Percentiles rank a stretch among this genome's conserved stretches.
Conservation (phyloP, 64 coral and sea anemone genomes). For the Dendronephthya gigantea region DNA sequence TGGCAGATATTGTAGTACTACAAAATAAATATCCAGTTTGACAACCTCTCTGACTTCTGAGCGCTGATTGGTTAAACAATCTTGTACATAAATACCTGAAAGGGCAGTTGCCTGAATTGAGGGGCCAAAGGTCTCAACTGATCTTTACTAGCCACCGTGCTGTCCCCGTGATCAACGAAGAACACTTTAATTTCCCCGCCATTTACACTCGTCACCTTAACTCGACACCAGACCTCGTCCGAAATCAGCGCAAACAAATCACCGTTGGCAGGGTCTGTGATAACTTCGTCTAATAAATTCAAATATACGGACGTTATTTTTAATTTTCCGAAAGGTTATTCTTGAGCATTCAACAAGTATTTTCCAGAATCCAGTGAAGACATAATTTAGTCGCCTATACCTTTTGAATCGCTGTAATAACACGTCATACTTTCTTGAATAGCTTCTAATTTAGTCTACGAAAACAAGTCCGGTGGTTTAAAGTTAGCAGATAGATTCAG, state of each 20-base stretch:
- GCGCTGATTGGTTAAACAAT: not conserved
- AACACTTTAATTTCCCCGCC: slow-evolving; percentile 47
- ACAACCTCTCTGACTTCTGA: not conserved
- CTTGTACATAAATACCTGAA: slow-evolving; percentile 54
- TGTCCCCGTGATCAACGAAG: slow-evolving; percentile 84
- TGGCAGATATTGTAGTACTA: not conserved
- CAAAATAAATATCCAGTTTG: not conserved
- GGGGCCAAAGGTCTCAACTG: slow-evolving; percentile 48
- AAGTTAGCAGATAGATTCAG: too few relatives aligned
- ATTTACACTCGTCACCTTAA: slow-evolving; percentile 52
- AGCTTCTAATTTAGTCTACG: slow-evolving; percentile 44
- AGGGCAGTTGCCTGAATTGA: slow-evolving; percentile 67
- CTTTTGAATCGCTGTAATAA: slow-evolving; percentile 70
- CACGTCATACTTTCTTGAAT: slow-evolving; percentile 61
- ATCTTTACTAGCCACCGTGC: slow-evolving; percentile 2
- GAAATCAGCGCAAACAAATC: slow-evolving; percentile 56
- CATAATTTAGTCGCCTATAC: slow-evolving; percentile 23
- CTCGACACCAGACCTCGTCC: slow-evolving; percentile 79
- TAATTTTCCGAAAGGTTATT: too few relatives aligned
- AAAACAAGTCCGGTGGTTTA: not conserved
- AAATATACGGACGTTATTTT: not conserved
- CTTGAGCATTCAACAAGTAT: too few relatives aligned
- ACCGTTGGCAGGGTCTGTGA: slow-evolving; percentile 18
- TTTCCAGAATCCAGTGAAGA: too few relatives aligned
- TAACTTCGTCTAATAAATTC: slow-evolving; percentile 27